phyloP scores from a whole-genome alignment of 2,888 invertebrate genomes.

The Drosophila parthenogenetica region DNA sequence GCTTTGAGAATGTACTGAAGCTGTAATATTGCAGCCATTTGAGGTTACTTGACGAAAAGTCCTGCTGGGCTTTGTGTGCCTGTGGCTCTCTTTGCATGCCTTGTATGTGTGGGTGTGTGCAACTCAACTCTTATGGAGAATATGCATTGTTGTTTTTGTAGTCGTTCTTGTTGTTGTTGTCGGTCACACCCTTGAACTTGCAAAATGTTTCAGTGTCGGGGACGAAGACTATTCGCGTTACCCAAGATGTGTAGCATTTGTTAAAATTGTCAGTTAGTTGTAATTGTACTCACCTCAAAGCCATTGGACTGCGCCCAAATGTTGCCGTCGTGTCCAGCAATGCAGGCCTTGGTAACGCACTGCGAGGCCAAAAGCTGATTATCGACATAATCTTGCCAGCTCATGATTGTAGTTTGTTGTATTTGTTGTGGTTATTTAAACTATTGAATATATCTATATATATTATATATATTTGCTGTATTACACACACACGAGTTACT shows the following conservation, averaged over 20 bases:
- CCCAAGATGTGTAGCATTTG: slow-evolving; percentile 10
- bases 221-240: slow-evolving; percentile 17
- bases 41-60: slow-evolving; percentile 21
- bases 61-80: slow-evolving; percentile 30
- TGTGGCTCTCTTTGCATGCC: slow-evolving; percentile 17
- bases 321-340: slow-evolving; percentile 97
- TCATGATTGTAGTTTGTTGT: slow-evolving; percentile 87
- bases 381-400: slow-evolving; percentile 99
- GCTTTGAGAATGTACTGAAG: neutral
- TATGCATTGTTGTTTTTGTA: slow-evolving; percentile 35
- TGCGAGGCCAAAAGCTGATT: slow-evolving; percentile 97
- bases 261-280: neutral
- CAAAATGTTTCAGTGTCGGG: slow-evolving; percentile 54
- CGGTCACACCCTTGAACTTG: slow-evolving; percentile 85
- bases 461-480: slow-evolving; percentile 41
- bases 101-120: slow-evolving; percentile 26
- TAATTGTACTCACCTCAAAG: slow-evolving; percentile 93
- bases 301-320: slow-evolving; percentile 97
- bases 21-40: neutral
- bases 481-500: slow-evolving; percentile 59
- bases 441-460: slow-evolving; percentile 49
- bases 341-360: slow-evolving; percentile 97
- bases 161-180: slow-evolving; percentile 3
- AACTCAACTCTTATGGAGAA: slow-evolving; percentile 20
- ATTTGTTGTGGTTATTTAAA: slow-evolving; percentile 61